Base-by-base conservation (phyloP, 2,888 invertebrate genomes). In the Blastobasis adustella region DNA sequence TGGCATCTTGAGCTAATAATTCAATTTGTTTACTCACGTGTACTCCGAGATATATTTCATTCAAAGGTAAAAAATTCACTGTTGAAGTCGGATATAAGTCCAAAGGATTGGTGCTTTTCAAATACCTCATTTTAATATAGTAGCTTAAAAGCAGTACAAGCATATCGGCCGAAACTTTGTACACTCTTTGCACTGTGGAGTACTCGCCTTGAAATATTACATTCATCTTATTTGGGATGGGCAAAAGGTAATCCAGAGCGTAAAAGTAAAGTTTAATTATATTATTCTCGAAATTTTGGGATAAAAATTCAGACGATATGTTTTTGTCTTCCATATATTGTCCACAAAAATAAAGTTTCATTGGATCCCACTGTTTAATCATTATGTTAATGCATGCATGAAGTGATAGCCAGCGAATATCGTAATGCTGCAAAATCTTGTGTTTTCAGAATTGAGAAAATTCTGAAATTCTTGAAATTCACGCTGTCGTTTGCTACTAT, bases 401-500 rank as follows among this genome's bases (percentile, higher is more conserved):
- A 23, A 55, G 43, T 42, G 51, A 58, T 23, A 55, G 49, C 52
- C 58, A 55, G 7, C 51, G 50, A 38, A 56, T 56, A 44, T 56
- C 51, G 37, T 58, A 23, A 57, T 55, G n/a, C n/a, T n/a, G n/a
- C n/a, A n/a, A n/a, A n/a, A n/a, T 48, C 49, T 47, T 47, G 52
- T 49, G 4, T 50, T 49, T 46, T 54, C 54, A 41, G 50, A 10
- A 45, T 46, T 54, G 7, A 54, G 9, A 46, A 58, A 58, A 37
- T 53, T 46, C 48, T 58, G 53, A 45, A 53, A 57, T 49, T 59
- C 53, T 37, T 8, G 38, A 56, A 61, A 60, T 58, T 60, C 56
- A 10, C 58, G 47, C 52, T 56, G 54, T 23, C 58, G 42, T 51
- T 61, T 63, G 47, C 56, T 54, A 46, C 61, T 58, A 8, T 61